phyloP scores from a whole-genome alignment of 2,113 vertebrate species.

The Poeciliopsis occidentalis region DNA sequence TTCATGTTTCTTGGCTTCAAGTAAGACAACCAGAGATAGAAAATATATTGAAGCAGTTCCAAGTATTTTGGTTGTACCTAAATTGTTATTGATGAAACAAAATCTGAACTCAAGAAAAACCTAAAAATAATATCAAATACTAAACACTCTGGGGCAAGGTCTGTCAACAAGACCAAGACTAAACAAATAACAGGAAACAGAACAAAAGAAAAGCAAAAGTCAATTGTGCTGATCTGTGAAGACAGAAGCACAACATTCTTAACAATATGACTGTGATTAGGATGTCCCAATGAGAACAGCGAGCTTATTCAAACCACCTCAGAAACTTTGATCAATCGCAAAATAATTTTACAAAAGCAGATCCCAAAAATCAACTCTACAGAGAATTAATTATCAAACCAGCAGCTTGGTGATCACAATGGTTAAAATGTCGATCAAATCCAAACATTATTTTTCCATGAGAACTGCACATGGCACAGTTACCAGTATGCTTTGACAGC shows the following conservation, averaged over 20 bases:
- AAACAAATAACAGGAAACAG: neutral
- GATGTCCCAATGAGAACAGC: neutral
- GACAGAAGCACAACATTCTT: no score
- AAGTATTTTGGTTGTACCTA: neutral
- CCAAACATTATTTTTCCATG: no score
- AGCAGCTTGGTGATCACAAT: no score
- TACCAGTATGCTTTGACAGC: no score
- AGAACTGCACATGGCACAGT: no score
- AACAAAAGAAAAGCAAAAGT: no score
- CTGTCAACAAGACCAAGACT: neutral
- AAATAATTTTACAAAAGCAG: neutral
- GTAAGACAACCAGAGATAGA: conserved; percentile 78
- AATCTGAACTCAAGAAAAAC: neutral
- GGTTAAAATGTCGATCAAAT: no score
- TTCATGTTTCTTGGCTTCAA: conserved; percentile 87
- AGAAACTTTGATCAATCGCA: neutral
- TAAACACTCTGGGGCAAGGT: no score
- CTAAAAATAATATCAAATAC: no score
- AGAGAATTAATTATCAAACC: no score
- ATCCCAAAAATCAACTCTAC: neutral
- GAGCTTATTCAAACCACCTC: neutral
- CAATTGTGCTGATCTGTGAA: no score
- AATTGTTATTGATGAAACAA: neutral
- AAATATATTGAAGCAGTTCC: neutral
- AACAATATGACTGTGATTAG: neutral